Evolutionary conservation across 2,797 vertebrate species (phyloP).

Genomic region (Sphenodon punctatus): DNA sequence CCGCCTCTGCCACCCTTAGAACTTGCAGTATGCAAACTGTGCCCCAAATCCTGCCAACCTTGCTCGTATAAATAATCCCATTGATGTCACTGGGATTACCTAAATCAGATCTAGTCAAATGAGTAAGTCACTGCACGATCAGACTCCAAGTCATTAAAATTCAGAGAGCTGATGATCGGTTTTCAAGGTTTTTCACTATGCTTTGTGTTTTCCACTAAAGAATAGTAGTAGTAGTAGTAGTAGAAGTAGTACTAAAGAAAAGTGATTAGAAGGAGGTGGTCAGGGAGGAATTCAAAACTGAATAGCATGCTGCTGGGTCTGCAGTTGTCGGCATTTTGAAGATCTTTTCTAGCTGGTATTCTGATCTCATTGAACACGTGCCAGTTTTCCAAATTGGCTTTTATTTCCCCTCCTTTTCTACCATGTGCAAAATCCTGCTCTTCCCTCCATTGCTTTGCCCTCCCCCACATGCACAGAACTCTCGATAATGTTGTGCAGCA

Average conservation of each 20-base stretch:
- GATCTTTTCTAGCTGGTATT: background rate
- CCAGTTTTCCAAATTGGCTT: background rate
- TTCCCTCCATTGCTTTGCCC: fast-evolving
- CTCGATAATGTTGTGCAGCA: background rate
- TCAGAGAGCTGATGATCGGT: background rate
- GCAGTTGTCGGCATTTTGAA: too few relatives aligned
- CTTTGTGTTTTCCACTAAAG: background rate
- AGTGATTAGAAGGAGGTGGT: too few relatives aligned
- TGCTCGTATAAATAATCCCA: too few relatives aligned
- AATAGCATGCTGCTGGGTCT: too few relatives aligned
- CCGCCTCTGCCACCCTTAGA: background rate
- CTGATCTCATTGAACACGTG: constrained; percentile 8
- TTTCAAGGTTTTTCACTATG: background rate
- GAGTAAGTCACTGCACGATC: background rate
- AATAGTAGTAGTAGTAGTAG: too few relatives aligned
- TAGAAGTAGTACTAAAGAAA: too few relatives aligned
- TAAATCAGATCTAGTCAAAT: too few relatives aligned
- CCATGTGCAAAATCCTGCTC: constrained; percentile 4
- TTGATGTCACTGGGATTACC: too few relatives aligned
- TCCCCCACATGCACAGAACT: background rate
- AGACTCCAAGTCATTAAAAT: background rate
- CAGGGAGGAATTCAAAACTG: too few relatives aligned
- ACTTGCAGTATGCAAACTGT: background rate
- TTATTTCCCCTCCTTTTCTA: background rate
- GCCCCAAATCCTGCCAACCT: too few relatives aligned